phyloP scores from a whole-genome alignment of 2,113 vertebrate species.

The Rhombomys opimus region DNA sequence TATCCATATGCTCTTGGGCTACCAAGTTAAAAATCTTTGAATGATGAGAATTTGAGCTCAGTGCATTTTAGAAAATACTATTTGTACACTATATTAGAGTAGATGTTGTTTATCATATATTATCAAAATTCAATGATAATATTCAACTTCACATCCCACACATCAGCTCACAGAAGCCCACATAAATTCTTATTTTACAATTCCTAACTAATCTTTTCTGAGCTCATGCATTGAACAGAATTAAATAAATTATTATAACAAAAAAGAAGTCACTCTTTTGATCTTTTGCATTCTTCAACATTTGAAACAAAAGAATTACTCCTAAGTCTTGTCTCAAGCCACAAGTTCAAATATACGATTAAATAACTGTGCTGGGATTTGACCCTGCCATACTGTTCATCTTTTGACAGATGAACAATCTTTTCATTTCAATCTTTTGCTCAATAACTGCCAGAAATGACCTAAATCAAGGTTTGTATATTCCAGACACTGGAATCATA shows the following conservation, averaged over 20 bases:
- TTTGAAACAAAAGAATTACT: not conserved
- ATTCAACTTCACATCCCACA: not conserved
- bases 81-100: not conserved
- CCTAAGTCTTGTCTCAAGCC: not conserved
- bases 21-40: not conserved
- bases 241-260: not conserved
- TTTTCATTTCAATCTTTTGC: not conserved
- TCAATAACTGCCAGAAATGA: not conserved
- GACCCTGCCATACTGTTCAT: not conserved
- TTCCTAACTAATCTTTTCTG: not conserved
- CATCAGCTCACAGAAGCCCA: not conserved
- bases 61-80: not conserved
- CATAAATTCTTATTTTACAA: not conserved
- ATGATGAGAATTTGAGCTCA: not conserved
- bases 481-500: fast-evolving
- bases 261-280: not conserved
- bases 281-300: not conserved
- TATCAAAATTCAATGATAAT: not conserved
- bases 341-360: not conserved
- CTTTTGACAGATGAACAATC: not conserved
- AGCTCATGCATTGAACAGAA: not conserved
- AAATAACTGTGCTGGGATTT: not conserved
- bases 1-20: not conserved
- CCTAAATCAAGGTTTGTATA: not conserved
- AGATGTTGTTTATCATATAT: not conserved